These are phyloP conservation scores for Piliocolobus tephrosceles DNA, from an alignment of 2,113 vertebrate species.

Conservation along the genomic window DNA sequence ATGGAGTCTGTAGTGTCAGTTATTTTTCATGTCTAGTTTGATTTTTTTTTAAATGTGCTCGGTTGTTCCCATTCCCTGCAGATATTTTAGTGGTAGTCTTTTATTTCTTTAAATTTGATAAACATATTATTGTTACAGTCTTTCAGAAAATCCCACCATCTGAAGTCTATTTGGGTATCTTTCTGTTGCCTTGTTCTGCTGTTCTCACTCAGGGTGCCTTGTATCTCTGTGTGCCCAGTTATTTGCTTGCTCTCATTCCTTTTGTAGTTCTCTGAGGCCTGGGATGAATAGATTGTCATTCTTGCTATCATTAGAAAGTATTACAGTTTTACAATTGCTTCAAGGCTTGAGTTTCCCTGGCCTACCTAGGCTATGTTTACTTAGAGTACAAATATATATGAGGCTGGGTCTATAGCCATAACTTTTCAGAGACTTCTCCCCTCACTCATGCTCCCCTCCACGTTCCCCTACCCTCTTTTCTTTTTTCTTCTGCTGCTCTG, in stretches of 20 bases:
- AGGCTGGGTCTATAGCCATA: not conserved
- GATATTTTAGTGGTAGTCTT: not conserved
- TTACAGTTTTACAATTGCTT: conserved; percentile 24
- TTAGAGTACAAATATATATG: not conserved
- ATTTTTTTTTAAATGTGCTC: not conserved
- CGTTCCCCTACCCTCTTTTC: not conserved
- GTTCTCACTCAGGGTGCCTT: not conserved
- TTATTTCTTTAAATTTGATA: conserved; percentile 1
- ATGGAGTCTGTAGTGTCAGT: not conserved
- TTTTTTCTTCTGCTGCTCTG: not conserved
- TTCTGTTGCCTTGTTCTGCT: not conserved
- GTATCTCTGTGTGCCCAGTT: not conserved
- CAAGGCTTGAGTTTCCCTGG: not conserved
- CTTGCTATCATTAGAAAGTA: too few relatives aligned
- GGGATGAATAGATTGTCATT: not conserved
- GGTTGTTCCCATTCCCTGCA: not conserved
- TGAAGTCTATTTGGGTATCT: not conserved
- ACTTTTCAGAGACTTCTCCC: not conserved
- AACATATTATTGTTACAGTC: not conserved
- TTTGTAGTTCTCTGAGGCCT: not conserved
- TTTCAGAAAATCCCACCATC: not conserved
- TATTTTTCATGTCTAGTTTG: not conserved
- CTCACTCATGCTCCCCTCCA: fast-evolving
- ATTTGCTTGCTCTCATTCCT: not conserved
- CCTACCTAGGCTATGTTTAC: not conserved